These are phyloP conservation scores for Enteromius afrohamiltoni DNA, from an alignment of 2,797 vertebrate species.

Conservation along the genomic window DNA sequence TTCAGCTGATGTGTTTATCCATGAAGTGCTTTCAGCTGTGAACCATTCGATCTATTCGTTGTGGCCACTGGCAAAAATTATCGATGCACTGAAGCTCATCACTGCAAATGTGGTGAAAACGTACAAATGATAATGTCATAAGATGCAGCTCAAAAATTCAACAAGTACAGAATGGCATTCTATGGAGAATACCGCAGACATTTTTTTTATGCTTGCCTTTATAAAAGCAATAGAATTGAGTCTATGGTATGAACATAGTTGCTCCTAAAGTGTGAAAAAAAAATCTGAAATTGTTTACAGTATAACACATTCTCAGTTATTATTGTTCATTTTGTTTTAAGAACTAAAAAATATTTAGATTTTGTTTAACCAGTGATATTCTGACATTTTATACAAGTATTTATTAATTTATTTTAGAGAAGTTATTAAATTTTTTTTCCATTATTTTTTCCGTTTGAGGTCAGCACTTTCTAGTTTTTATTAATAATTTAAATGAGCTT, in stretches of 20 bases:
- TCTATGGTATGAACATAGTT: background rate
- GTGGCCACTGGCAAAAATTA: slow-evolving; percentile 27
- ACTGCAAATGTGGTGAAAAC: background rate
- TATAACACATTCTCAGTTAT: background rate
- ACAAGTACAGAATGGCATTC: background rate
- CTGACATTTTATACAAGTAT: background rate
- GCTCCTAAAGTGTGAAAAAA: background rate
- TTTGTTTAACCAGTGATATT: background rate
- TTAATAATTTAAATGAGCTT: background rate
- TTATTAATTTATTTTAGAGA: background rate
- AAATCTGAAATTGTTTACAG: background rate
- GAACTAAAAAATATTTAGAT: background rate
- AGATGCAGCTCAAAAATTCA: background rate
- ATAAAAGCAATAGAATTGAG: background rate
- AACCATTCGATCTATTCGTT: background rate
- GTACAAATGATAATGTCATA: background rate
- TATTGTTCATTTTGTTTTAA: background rate
- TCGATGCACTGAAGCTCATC: slow-evolving; percentile 9
- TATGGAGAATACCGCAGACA: background rate
- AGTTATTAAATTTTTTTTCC: too few relatives aligned
- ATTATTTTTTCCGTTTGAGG: background rate
- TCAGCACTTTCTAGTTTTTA: background rate
- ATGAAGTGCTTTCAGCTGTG: slow-evolving; percentile 29
- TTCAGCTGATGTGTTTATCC: slow-evolving; percentile 5
- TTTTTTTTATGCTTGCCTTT: background rate